Evolutionary conservation across 2,113 vertebrate genomes (phyloP).

Genomic region (Cebidichthys violaceus): DNA sequence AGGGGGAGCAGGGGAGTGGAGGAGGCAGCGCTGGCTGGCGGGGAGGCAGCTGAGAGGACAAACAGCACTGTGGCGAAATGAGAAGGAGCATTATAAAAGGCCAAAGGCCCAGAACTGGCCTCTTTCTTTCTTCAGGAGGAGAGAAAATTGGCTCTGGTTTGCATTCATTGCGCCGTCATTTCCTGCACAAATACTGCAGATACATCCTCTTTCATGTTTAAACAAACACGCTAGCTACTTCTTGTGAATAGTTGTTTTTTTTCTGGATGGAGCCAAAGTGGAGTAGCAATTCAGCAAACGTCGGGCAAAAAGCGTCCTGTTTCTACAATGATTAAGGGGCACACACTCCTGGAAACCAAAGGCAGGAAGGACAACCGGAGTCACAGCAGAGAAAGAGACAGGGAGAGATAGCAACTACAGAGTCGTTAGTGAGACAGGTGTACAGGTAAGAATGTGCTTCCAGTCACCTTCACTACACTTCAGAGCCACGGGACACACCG

Average conservation of each 20-base stretch:
- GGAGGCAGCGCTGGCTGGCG: constrained; percentile 51
- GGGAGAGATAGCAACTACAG: constrained; percentile 13
- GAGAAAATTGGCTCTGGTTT: constrained; percentile 17
- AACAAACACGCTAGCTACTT: not conserved
- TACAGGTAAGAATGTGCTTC: constrained; percentile 32
- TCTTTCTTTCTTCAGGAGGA: constrained; percentile 16
- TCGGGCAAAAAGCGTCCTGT: constrained; percentile 16
- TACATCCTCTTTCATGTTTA: not conserved
- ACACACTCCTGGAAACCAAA: constrained; percentile 24
- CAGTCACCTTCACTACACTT: constrained; percentile 52
- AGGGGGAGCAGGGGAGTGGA: constrained; percentile 51
- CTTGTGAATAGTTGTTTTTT: not conserved
- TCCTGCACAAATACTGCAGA: not conserved
- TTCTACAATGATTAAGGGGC: constrained; percentile 20
- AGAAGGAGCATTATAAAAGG: constrained; percentile 46
- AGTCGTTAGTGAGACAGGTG: constrained; percentile 39
- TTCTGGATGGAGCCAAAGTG: constrained; percentile 17
- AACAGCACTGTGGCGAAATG: constrained; percentile 54
- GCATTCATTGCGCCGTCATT: not conserved
- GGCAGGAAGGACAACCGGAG: constrained; percentile 23
- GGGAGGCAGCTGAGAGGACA: constrained; percentile 49
- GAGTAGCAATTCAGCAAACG: constrained; percentile 24
- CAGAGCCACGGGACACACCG: constrained; percentile 3
- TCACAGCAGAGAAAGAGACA: constrained; percentile 17
- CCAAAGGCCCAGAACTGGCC: constrained; percentile 31